Conservation (phyloP, 2,888 invertebrate species). For the Cephalotes varians region DNA sequence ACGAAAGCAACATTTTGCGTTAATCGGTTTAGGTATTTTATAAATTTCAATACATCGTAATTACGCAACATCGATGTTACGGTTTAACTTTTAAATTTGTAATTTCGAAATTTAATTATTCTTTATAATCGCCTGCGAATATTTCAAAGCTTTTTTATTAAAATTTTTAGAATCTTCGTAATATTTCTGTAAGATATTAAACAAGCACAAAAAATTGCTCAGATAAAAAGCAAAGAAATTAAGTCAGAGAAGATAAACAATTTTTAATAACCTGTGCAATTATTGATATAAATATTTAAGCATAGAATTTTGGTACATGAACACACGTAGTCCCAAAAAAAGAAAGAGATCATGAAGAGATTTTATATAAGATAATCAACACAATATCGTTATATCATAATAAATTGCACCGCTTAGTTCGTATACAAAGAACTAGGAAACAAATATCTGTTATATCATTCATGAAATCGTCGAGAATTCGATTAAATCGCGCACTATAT, state of each 20-base stretch:
- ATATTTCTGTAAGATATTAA: slow-evolving; percentile 10
- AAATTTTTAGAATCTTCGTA: not conserved
- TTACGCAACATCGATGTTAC: not conserved
- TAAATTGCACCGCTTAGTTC: not conserved
- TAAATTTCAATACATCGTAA: not conserved
- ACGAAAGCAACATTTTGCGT: slow-evolving; percentile 4
- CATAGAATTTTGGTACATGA: not conserved
- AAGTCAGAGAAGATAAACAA: not conserved
- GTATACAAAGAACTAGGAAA: not conserved
- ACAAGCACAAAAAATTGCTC: not conserved
- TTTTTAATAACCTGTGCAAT: not conserved
- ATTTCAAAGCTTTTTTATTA: slow-evolving; percentile 7
- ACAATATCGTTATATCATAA: not conserved
- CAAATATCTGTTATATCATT: not conserved
- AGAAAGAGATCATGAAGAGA: not conserved
- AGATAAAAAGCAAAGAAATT: not conserved
- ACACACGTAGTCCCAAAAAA: not conserved
- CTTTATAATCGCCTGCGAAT: not conserved
- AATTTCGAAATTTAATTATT: slow-evolving; percentile 16
- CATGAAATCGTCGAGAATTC: not conserved
- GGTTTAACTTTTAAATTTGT: slow-evolving; percentile 8
- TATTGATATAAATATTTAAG: not conserved
- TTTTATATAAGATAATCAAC: not conserved
- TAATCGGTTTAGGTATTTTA: slow-evolving; percentile 18
- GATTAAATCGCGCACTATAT: not conserved